A percentile compares a stretch with the other conserved stretches of the same genome.
Evolutionary conservation across 1,140 invertebrate species (phyloP).

Genomic region (Micrasema longulum): DNA sequence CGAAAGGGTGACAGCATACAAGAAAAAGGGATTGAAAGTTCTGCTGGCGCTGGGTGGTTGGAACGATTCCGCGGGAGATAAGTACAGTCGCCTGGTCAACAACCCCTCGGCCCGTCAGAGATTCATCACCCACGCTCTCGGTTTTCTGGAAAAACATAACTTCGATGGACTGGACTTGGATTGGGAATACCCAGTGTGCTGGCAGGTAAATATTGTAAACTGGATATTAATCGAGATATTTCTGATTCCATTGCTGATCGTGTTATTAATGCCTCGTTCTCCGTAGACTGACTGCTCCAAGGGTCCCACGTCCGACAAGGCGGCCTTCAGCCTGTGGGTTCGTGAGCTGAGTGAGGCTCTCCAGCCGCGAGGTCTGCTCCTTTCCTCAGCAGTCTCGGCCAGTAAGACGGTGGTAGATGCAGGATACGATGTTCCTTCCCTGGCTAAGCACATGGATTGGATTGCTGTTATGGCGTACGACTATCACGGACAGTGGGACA

Average conservation of each 20-base stretch:
- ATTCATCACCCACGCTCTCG: slow-evolving; percentile 80
- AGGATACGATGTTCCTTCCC: slow-evolving; percentile 83
- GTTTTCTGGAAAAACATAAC: slow-evolving; percentile 84
- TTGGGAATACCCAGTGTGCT: slow-evolving; percentile 93
- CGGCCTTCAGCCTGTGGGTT: slow-evolving; percentile 79
- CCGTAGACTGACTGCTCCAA: slow-evolving; percentile 82
- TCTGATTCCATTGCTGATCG: no score
- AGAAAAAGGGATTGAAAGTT: slow-evolving; percentile 85
- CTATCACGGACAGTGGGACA: slow-evolving; percentile 92
- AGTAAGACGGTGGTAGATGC: slow-evolving; percentile 89
- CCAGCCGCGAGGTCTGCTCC: slow-evolving; percentile 76
- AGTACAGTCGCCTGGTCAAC: slow-evolving; percentile 86
- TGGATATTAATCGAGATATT: no score
- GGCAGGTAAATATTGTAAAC: slow-evolving; percentile 84
- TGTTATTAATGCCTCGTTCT: slow-evolving; percentile 22
- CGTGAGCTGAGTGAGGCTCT: slow-evolving; percentile 81
- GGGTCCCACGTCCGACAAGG: slow-evolving; percentile 85
- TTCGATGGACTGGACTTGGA: slow-evolving; percentile 91
- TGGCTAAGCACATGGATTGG: slow-evolving; percentile 86
- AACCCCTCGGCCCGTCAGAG: slow-evolving; percentile 75
- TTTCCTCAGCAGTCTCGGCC: slow-evolving; percentile 88
- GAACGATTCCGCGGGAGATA: slow-evolving; percentile 89
- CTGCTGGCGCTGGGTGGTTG: slow-evolving; percentile 88
- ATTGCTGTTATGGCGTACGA: slow-evolving; percentile 91
- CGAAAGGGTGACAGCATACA: slow-evolving; percentile 81